phyloP scores from a whole-genome alignment of 1,140 invertebrate genomes.

The Drosophila pruinosa region DNA sequence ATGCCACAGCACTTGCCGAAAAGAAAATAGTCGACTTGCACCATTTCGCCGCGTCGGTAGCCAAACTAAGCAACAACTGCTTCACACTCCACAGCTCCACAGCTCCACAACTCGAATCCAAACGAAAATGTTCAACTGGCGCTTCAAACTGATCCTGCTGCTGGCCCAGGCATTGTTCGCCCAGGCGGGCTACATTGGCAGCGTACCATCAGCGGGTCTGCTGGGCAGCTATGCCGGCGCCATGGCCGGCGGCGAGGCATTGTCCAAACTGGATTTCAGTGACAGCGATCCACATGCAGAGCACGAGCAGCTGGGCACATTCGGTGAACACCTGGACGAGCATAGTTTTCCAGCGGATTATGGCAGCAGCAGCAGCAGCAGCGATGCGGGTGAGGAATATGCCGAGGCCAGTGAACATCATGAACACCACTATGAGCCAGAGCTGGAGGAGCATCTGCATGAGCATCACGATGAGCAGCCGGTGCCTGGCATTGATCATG shows the following conservation, averaged over 20 bases:
- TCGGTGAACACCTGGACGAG: conserved; percentile 66
- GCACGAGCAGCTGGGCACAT: conserved; percentile 38
- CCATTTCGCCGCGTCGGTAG: conserved; percentile 69
- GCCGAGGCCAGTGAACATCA: conserved; percentile 66
- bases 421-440: conserved; percentile 43
- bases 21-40: conserved; percentile 75
- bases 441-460: conserved; percentile 15
- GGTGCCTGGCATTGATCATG: conserved; percentile 74
- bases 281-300: conserved; percentile 22
- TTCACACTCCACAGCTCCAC: background rate
- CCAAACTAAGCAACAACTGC: conserved; percentile 1
- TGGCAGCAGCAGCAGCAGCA: conserved; percentile 54
- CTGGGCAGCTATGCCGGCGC: conserved; percentile 64
- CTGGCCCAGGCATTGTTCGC: conserved; percentile 36
- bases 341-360: conserved; percentile 64
- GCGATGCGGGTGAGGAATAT: conserved; percentile 57
- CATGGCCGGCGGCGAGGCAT: conserved; percentile 55
- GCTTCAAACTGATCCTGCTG: conserved; percentile 49
- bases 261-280: conserved; percentile 53
- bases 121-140: conserved; percentile 51
- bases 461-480: conserved; percentile 49
- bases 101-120: background rate
- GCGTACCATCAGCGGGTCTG: conserved; percentile 52
- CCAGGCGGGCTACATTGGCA: conserved; percentile 42
- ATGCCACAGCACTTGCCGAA: conserved; percentile 47